Base-by-base conservation (phyloP, 2,888 invertebrate species). In the Acrobasis suavella region DNA sequence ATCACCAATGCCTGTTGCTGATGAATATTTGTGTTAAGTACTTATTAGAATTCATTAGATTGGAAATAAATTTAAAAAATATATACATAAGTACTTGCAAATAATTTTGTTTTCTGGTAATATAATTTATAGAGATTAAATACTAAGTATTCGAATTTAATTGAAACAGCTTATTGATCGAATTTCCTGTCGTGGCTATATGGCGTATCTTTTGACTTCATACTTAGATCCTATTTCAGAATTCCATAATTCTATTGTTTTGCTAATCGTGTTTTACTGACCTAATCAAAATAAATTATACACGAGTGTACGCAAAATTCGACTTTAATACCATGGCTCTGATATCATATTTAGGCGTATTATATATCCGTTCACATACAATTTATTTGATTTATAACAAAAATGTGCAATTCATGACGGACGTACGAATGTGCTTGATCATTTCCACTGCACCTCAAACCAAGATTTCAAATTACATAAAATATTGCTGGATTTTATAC, bases 171-270 rank as follows among this genome's bases (percentile, higher is more conserved):
- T 14, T 10, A 9, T 37, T 12, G 42, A 58, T 60, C 59, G n/a
- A 38, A 50, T 60, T 60, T 50, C 59, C 16, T 50, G 9, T 9
- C n/a, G 37, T 38, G 37, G 50, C 49, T 38, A 16, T 14, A 17
- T 59, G 6, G 14, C 8, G 3, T 22, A 50, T 37, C 32, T 14
- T 14, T 37, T 14, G n/a, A 15, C n/a, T 15, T 37, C 10, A 12
- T 15, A n/a, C 12, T 2, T 6, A 15, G 3, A 16, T 60, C 38
- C 17, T 50, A 50, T 51, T 15, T 50, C 59, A 50, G 50, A 37
- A 60, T 60, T 60, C 59, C 59, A 15, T 39, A 50, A 59, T 50
- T 59, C 50, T 50, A 59, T 37, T 32, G 59, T 60, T 60, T 37
- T 37, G 37, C 37, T 54, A 38, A 37, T 1, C 17, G n/a, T n/a